phyloP scores from a whole-genome alignment of 2,797 vertebrate genomes.

The Phataginus tetradactyla region DNA sequence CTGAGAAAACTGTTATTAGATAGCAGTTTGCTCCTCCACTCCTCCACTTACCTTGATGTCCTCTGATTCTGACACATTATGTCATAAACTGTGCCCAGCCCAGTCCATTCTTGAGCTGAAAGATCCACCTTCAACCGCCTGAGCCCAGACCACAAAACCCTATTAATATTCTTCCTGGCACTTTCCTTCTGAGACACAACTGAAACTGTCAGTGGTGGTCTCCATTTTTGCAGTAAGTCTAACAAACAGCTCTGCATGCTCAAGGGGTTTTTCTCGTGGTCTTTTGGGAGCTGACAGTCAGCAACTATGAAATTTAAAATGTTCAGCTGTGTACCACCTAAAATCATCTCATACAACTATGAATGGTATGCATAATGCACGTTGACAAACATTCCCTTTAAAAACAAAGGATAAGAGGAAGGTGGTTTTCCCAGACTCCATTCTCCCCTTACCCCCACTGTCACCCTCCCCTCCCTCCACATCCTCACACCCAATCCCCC shows the following conservation, averaged over 20 bases:
- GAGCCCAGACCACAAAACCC: not conserved
- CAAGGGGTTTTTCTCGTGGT: not conserved
- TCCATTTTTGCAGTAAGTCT: not conserved
- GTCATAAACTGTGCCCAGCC: not conserved
- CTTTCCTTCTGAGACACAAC: not conserved
- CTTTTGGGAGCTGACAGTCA: not conserved
- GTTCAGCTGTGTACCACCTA: not conserved
- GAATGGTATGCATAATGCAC: not conserved
- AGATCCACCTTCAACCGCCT: not conserved
- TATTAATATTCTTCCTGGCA: not conserved
- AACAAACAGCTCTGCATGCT: not conserved
- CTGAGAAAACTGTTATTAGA: not conserved
- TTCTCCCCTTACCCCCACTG: too few relatives aligned
- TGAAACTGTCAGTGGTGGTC: not conserved
- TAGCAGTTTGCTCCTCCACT: not conserved
- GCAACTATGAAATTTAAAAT: not conserved
- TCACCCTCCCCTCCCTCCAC: not conserved
- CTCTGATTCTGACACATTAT: not conserved
- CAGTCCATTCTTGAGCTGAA: not conserved
- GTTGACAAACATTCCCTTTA: not conserved
- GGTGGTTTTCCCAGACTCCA: not conserved
- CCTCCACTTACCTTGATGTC: not conserved
- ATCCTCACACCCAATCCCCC: not conserved
- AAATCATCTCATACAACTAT: not conserved
- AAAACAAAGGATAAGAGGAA: not conserved